Base-by-base conservation (phyloP, 2,113 vertebrate species). In the Andinoacara biseriatus region DNA sequence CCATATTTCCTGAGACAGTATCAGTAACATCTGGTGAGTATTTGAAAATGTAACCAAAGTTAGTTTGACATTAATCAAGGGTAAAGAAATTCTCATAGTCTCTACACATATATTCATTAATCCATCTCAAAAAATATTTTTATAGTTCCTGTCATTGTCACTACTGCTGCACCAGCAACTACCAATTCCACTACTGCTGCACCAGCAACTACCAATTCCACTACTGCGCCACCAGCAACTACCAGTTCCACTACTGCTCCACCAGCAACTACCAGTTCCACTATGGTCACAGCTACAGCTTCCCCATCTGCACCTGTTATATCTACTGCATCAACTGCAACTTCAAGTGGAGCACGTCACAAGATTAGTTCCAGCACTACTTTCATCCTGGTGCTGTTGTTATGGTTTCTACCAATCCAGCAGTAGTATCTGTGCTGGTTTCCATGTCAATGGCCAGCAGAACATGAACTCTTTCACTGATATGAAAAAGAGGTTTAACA, bases 261-360 rank as follows among this genome's bases (percentile, higher is more conserved):
- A 9, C 5, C 52, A 54, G 8, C 52, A 20, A 54, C 52, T 20
- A 3, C 8, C 18, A 54, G 7, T 20, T 9, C 52, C 43, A 59
- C 26, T 31, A 33, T 13, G 29, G 24, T 18, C 8, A 3, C 17
- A 20, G 4, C 49, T 20, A 20, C 18, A 7, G 20, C 49, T 20
- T 3, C 8, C 49, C 9, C 7, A 10, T 10, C 52, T 14, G 29
- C 26, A 18, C 20, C 26, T 59, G 26, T 26, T 59, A 14, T 24
- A 31, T 14, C 33, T 35, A 35, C 57, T 58, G 22, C 57, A 58
- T 13, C 0, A 1, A 59, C 0, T 0, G 33, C 33, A 35, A 59
- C 43, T 46, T 46, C 43, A 15, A 46, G 14, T 46, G 43, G 43
- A 46, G 43, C 20, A 20, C 33, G 4, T 14, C 43, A 46, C 4